Percentiles rank a stretch among this genome's conserved stretches.
Evolutionary conservation across 2,888 invertebrate genomes (phyloP).

Genomic region (Anorthoa munda): DNA sequence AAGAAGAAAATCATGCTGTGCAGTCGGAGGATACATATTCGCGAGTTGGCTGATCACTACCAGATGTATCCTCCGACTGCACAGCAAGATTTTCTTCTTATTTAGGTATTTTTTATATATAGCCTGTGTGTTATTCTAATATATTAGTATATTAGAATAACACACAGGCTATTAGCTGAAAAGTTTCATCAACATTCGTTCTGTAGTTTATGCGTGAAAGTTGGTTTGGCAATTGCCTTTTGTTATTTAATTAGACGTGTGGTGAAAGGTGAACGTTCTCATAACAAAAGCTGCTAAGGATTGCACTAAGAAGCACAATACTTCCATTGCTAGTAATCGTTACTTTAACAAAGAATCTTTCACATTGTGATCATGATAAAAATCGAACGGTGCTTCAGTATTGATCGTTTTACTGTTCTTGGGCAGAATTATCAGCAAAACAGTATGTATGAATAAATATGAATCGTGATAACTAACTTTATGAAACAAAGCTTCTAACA

Average conservation of each 20-base stretch:
- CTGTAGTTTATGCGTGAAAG: no score
- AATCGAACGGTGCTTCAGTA: background rate
- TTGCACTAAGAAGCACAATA: background rate
- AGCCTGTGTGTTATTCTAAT: no score
- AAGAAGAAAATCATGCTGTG: no score
- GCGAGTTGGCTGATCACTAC: no score
- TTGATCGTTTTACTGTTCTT: background rate
- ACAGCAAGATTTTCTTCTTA: no score
- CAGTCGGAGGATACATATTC: no score
- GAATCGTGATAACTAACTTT: background rate
- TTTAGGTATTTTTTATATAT: no score
- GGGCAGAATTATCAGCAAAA: background rate
- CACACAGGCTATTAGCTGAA: no score
- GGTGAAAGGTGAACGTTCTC: background rate
- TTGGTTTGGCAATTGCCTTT: slow-evolving; percentile 3
- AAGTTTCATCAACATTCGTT: no score
- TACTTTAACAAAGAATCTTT: background rate
- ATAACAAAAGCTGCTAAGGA: background rate
- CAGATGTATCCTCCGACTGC: no score
- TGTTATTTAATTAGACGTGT: background rate
- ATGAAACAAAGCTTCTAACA: slow-evolving; percentile 1
- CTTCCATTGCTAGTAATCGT: background rate
- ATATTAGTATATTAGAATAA: no score
- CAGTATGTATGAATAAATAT: background rate
- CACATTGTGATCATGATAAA: background rate